Percentiles rank a stretch among this genome's conserved stretches.
Conservation (phyloP, 2,888 invertebrate species). For the Nematopogon swammerdamellus region DNA sequence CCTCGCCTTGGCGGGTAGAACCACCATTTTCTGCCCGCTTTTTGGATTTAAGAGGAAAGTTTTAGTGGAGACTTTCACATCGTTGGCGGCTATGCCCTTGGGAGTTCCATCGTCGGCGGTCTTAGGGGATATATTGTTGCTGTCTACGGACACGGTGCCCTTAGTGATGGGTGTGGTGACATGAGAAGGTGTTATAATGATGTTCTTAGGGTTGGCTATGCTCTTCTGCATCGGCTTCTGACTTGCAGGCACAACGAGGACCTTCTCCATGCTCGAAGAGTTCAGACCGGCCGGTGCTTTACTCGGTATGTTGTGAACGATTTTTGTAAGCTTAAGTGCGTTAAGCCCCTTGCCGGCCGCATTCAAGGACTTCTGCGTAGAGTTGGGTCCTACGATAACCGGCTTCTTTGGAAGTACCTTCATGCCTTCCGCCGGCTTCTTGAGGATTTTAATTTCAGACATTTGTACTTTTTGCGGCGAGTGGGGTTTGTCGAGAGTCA, state of each 20-base stretch:
- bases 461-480: slow-evolving; percentile 27
- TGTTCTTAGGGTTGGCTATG: slow-evolving; percentile 31
- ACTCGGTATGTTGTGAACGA: slow-evolving; percentile 33
- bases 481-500: slow-evolving; percentile 20
- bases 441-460: slow-evolving; percentile 40
- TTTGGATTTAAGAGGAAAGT: slow-evolving; percentile 47
- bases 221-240: slow-evolving; percentile 26
- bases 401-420: slow-evolving; percentile 43
- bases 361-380: slow-evolving; percentile 33
- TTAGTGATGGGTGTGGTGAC: slow-evolving; percentile 21
- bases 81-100: slow-evolving; percentile 46
- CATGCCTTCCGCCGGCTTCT: slow-evolving; percentile 35
- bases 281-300: slow-evolving; percentile 19
- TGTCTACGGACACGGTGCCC: slow-evolving; percentile 22
- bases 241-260: slow-evolving; percentile 43
- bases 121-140: slow-evolving; percentile 28
- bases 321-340: slow-evolving; percentile 44
- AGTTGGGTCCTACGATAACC: slow-evolving; percentile 33
- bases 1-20: slow-evolving; percentile 40
- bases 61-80: slow-evolving; percentile 48
- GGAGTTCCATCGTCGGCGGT: slow-evolving; percentile 35
- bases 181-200: slow-evolving; percentile 30
- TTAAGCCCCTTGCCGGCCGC: slow-evolving; percentile 31
- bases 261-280: slow-evolving; percentile 27
- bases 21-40: slow-evolving; percentile 50